Conservation (phyloP, 2,888 invertebrate species). For the Drosophila borborema region DNA sequence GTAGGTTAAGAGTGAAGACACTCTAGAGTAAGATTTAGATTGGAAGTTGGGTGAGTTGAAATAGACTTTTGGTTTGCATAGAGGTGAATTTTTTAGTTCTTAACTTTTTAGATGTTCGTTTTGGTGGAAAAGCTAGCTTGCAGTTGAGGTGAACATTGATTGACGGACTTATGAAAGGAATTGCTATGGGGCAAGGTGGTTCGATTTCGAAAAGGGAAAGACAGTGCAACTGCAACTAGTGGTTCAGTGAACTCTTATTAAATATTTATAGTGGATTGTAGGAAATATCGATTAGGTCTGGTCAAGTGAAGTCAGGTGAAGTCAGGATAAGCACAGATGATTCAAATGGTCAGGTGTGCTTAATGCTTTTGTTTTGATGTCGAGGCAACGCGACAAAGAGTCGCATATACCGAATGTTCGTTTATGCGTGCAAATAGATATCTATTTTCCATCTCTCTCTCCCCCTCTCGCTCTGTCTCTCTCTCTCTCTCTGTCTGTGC, state of each 20-base stretch:
- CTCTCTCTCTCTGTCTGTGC: not conserved
- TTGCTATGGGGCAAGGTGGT: not conserved
- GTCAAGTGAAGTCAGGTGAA: not conserved
- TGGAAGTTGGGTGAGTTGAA: no score
- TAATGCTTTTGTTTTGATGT: not conserved
- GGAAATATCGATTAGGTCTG: not conserved
- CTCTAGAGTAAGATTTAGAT: no score
- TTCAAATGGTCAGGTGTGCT: not conserved
- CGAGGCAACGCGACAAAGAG: not conserved
- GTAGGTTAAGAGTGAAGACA: no score
- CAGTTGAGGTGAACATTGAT: not conserved
- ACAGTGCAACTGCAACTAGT: not conserved
- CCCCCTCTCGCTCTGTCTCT: not conserved
- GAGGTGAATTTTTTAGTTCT: no score
- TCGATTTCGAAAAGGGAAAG: no score
- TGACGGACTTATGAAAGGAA: not conserved
- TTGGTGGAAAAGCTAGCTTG: no score
- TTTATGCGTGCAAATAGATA: not conserved
- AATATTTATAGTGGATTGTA: not conserved
- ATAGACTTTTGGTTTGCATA: no score
- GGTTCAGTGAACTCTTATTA: not conserved
- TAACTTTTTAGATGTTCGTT: no score
- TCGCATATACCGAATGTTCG: not conserved
- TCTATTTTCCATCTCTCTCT: not conserved
- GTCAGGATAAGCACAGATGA: not conserved